These are phyloP conservation scores for Xylota sylvarum DNA, from an alignment of 2,888 invertebrate genomes.

Conservation along the genomic window DNA sequence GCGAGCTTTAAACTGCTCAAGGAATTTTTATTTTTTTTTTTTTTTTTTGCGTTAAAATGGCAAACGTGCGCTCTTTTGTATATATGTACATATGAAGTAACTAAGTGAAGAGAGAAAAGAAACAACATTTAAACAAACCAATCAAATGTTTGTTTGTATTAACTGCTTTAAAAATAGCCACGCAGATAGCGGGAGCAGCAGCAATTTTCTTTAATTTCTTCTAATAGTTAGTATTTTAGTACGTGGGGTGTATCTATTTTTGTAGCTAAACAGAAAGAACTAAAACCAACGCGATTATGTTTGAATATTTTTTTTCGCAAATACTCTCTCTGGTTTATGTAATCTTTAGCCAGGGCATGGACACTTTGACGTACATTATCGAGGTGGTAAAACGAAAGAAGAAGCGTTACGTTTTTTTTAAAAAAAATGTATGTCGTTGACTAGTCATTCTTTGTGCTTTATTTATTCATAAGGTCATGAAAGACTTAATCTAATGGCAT, in stretches of 20 bases:
- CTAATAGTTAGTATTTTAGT: slow-evolving; percentile 55
- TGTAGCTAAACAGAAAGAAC: slow-evolving; percentile 10
- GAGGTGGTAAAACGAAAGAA: not conserved
- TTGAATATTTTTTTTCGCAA: slow-evolving; percentile 14
- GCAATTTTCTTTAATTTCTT: slow-evolving; percentile 50
- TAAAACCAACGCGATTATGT: slow-evolving; percentile 29
- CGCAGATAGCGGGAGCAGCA: slow-evolving; percentile 45
- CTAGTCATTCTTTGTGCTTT: not conserved
- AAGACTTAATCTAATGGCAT: slow-evolving; percentile 4
- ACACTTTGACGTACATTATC: slow-evolving; percentile 17
- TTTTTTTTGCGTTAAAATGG: not conserved
- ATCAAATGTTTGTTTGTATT: slow-evolving; percentile 66
- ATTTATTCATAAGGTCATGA: slow-evolving; percentile 30
- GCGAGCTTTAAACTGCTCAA: not conserved
- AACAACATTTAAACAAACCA: slow-evolving; percentile 57
- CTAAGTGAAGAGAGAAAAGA: slow-evolving; percentile 22
- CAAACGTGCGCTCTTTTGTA: slow-evolving; percentile 4
- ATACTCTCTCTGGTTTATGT: slow-evolving; percentile 18
- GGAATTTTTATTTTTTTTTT: not conserved
- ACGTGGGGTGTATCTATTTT: slow-evolving; percentile 63
- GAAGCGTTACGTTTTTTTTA: not conserved
- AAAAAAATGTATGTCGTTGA: slow-evolving; percentile 5
- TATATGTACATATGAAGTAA: slow-evolving; percentile 9
- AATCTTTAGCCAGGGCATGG: slow-evolving; percentile 24
- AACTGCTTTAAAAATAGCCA: slow-evolving; percentile 59